A percentile compares a stretch with the other conserved stretches of the same genome.
Evolutionary conservation across 2,113 vertebrate species (phyloP).

Genomic region (Illadopsis cleaveri): DNA sequence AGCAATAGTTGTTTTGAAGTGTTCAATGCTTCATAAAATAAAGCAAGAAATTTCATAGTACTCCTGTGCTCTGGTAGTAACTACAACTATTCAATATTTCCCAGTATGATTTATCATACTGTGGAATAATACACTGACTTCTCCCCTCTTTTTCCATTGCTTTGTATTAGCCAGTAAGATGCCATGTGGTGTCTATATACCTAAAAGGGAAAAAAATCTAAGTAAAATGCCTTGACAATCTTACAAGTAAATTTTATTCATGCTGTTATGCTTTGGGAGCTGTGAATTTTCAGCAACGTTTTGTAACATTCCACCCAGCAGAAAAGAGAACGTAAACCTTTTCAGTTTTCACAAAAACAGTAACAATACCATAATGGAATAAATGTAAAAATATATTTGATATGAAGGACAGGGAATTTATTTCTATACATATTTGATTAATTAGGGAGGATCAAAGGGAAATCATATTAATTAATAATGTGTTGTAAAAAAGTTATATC

Average conservation of each 20-base stretch:
- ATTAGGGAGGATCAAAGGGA: not conserved
- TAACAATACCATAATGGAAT: not conserved
- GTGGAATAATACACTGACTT: not conserved
- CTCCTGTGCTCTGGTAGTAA: slow-evolving; percentile 15
- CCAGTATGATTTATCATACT: not conserved
- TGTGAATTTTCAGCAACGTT: not conserved
- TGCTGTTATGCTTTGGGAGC: not conserved
- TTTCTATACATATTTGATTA: not conserved
- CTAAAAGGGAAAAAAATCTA: not conserved
- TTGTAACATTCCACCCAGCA: not conserved
- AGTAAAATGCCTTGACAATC: not conserved
- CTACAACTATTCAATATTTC: slow-evolving; percentile 8
- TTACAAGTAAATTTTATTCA: not conserved
- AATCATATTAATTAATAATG: not conserved
- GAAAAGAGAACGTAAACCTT: not conserved
- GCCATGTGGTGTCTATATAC: not conserved
- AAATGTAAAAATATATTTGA: not conserved
- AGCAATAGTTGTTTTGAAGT: slow-evolving; percentile 69
- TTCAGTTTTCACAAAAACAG: not conserved
- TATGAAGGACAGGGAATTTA: not conserved
- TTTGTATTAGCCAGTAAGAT: not conserved
- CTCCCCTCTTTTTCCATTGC: not conserved
- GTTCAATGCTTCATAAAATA: slow-evolving; percentile 63
- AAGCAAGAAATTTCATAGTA: slow-evolving; percentile 14
- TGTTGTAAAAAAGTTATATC: not conserved